Evolutionary conservation across 2,888 invertebrate species (phyloP), one percentile per base, ranked within the genome.

Genomic region (Slavum lentiscoides): DNA sequence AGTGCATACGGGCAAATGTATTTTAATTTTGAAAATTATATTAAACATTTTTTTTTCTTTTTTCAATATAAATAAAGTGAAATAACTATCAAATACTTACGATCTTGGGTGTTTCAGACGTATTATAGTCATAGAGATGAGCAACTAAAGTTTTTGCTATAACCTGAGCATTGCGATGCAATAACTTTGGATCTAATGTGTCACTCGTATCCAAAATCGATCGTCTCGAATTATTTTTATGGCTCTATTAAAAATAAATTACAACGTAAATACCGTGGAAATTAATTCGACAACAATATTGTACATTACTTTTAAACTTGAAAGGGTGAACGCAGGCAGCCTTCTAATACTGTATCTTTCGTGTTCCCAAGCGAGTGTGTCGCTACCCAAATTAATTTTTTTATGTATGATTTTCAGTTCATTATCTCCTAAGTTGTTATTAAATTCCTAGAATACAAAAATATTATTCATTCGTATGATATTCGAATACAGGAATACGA

Each of bases 361-460:
- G 85, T 99, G 98, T 85, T 98, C 97, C 98, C 98, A 99, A 0
- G 96, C 94, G 49, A 97, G 87, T 80, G 92, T 89, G 84, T 95
- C 94, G 75, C 97, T 96, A 0, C 96, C 96, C 77, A 98, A 88
- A 88, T 97, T 97, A 84, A 99, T 98, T 89, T 98, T 98, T 88
- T 98, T 98, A 85, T 98, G 97, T 11, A 92, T 90, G 68, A 93
- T 89, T 83, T 93, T 91, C 17, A 92, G 88, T 55, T 80, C 81
- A 59, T 68, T 76, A 67, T 82, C 76, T 74, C 80, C 77, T 70
- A 80, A 72, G 72, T 80, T 80, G 21, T 80, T 80, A 55, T 72
- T 80, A 23, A 80, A 64, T 58, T 80, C 80, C 80, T 80, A 64
- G 1, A 61, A 49, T 30, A 59, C 23, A 9, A 15, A 66, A 23